phyloP scores from a whole-genome alignment of 1,140 invertebrate genomes.

The Ganaspis sp. region DNA sequence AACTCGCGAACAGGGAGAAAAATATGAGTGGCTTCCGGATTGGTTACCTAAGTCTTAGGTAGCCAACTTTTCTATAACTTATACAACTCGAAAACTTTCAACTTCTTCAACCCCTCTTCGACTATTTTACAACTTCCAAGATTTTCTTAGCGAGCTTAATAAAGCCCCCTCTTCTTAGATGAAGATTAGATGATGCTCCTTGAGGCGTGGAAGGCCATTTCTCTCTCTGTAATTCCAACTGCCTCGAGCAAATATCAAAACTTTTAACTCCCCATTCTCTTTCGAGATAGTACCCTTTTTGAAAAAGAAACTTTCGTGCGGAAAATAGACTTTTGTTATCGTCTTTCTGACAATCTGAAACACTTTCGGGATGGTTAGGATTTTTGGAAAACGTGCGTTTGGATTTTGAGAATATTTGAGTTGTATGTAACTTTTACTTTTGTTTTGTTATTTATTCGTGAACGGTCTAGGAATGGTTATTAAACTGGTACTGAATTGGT shows the following conservation, averaged over 20 bases:
- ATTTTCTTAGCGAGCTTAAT: constrained; percentile 22
- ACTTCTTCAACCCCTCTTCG: neutral
- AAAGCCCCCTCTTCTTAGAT: constrained; percentile 22
- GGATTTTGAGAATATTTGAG: too few relatives aligned
- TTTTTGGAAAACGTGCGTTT: too few relatives aligned
- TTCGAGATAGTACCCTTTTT: neutral
- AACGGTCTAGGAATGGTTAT: too few relatives aligned
- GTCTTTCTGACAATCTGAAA: too few relatives aligned
- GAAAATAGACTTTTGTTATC: too few relatives aligned
- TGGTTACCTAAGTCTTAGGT: constrained; percentile 58
- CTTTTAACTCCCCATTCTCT: neutral
- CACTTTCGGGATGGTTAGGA: too few relatives aligned
- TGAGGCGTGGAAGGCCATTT: neutral
- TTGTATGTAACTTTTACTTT: too few relatives aligned
- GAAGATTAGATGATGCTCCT: constrained; percentile 1
- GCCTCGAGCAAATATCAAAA: constrained; percentile 12
- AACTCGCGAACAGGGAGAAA: constrained; percentile 62
- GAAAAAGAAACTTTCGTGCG: neutral
- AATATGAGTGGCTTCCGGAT: constrained; percentile 63
- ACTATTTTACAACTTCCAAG: constrained; percentile 8
- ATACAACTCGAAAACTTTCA: constrained; percentile 36
- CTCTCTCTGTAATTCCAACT: neutral
- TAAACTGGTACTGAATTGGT: too few relatives aligned
- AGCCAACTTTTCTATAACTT: constrained; percentile 51
- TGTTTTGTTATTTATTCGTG: too few relatives aligned